phyloP scores from a whole-genome alignment of 1,140 invertebrate species.

The Cepaea nemoralis region DNA sequence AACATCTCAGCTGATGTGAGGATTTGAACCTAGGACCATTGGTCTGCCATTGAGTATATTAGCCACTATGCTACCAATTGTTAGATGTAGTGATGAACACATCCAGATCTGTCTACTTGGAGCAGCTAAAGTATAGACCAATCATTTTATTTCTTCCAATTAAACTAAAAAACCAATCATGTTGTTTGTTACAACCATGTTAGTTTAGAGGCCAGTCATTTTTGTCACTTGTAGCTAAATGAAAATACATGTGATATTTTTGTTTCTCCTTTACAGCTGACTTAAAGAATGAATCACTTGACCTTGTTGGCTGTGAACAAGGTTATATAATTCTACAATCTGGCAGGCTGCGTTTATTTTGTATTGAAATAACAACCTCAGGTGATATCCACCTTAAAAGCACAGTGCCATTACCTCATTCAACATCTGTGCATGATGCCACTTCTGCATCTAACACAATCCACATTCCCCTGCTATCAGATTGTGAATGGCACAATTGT shows the following conservation, averaged over 20 bases:
- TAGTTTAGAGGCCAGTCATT: no score
- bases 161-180: no score
- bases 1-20: no score
- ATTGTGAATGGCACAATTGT: constrained; percentile 13
- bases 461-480: background rate
- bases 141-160: no score
- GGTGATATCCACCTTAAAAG: background rate
- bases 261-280: background rate
- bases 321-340: background rate
- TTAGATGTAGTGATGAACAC: no score
- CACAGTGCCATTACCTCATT: background rate
- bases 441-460: background rate
- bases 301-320: constrained; percentile 32
- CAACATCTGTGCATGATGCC: background rate
- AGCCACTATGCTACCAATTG: no score
- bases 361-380: background rate
- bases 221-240: no score
- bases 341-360: background rate
- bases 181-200: no score
- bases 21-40: no score
- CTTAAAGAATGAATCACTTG: background rate
- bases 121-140: no score
- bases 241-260: background rate
- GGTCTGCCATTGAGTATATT: no score
- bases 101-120: no score